Percentiles rank a stretch among this genome's conserved stretches.
Conservation (phyloP, 2,113 vertebrate species). For the Heptranchias perlo region DNA sequence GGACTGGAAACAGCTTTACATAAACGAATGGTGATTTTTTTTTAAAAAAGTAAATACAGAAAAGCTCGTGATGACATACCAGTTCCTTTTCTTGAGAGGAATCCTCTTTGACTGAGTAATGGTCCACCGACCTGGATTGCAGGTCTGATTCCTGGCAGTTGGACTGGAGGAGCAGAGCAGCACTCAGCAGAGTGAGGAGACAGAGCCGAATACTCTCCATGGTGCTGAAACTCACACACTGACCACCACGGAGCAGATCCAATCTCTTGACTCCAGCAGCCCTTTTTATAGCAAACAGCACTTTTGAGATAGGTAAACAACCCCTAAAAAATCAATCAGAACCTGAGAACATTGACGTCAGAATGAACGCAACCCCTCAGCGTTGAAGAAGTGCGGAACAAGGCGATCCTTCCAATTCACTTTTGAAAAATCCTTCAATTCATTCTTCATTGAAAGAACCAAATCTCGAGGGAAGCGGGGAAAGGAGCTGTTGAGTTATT, state of each 20-base stretch:
- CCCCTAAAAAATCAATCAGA: conserved; percentile 16
- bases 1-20: background rate
- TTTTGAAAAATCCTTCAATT: background rate
- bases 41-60: background rate
- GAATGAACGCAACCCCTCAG: background rate
- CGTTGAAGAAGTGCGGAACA: background rate
- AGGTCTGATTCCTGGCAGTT: conserved; percentile 53
- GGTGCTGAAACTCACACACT: conserved; percentile 50
- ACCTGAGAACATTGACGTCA: conserved; percentile 25
- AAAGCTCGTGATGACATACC: conserved; percentile 47
- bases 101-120: conserved; percentile 53
- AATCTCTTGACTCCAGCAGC: background rate
- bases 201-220: conserved; percentile 61
- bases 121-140: conserved; percentile 53
- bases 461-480: background rate
- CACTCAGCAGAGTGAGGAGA: conserved; percentile 52
- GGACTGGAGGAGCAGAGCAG: conserved; percentile 49
- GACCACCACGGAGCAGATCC: background rate
- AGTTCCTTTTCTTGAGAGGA: conserved; percentile 61
- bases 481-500: background rate
- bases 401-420: background rate
- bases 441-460: background rate
- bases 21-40: background rate
- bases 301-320: background rate
- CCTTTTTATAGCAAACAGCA: conserved; percentile 11